Conservation (phyloP, 1,140 invertebrate genomes). For the Magallana angulata region DNA sequence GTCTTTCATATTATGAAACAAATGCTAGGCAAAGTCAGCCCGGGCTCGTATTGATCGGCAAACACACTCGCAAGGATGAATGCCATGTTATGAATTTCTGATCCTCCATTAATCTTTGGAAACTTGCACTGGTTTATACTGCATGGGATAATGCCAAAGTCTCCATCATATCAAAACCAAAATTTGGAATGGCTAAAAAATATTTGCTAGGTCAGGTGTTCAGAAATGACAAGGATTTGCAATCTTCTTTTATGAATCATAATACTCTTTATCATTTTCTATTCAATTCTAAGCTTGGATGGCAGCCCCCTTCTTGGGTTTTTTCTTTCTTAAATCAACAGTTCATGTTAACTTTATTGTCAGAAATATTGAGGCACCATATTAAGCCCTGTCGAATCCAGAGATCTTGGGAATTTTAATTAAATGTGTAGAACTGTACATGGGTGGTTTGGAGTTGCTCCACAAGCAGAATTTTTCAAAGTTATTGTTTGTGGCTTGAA, state of each 20-base stretch:
- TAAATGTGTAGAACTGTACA: neutral
- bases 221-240: neutral
- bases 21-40: neutral
- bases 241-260: conserved; percentile 3
- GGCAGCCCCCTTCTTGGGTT: neutral
- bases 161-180: conserved; percentile 8
- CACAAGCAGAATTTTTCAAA: too few relatives aligned
- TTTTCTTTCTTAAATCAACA: conserved; percentile 6
- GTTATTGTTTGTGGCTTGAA: too few relatives aligned
- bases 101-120: conserved; percentile 15
- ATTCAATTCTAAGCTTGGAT: conserved; percentile 1
- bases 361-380: conserved; percentile 25
- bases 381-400: neutral
- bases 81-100: conserved; percentile 33
- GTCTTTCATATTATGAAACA: conserved; percentile 17
- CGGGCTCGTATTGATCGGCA: conserved; percentile 12
- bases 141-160: neutral
- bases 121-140: conserved; percentile 1
- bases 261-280: conserved; percentile 15
- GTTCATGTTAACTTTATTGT: neutral
- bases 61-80: neutral
- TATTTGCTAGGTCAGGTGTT: neutral
- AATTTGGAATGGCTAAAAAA: neutral
- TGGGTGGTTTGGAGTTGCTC: too few relatives aligned
- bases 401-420: conserved; percentile 12